Percentiles rank a stretch among this genome's conserved stretches.
These are phyloP conservation scores for Thymallus thymallus DNA, from an alignment of 2,113 vertebrate species.

Conservation along the genomic window DNA sequence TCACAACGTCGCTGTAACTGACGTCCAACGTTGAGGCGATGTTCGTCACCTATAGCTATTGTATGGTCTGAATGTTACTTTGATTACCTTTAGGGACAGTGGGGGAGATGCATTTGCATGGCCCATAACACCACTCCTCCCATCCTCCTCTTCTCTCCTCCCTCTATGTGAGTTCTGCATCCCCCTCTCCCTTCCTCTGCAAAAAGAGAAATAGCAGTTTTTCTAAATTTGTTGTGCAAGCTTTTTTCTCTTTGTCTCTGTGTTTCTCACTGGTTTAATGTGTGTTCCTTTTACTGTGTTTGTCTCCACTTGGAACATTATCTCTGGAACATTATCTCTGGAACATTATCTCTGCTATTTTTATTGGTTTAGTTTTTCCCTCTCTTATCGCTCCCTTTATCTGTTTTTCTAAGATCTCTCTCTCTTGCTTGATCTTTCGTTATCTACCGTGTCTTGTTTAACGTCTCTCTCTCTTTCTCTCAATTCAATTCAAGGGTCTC, in stretches of 20 bases:
- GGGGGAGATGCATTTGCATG: conserved; percentile 68
- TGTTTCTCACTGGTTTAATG: neutral
- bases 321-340: no score
- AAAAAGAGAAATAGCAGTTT: conserved; percentile 22
- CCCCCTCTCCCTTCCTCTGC: conserved; percentile 6
- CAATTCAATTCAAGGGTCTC: no score
- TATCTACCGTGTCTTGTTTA: neutral
- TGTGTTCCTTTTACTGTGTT: neutral
- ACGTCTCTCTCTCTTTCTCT: neutral
- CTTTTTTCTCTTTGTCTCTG: neutral
- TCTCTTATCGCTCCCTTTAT: conserved; percentile 1
- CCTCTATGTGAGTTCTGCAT: conserved; percentile 37
- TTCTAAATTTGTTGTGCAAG: conserved; percentile 24
- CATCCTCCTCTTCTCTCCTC: conserved; percentile 10
- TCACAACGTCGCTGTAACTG: conserved; percentile 12
- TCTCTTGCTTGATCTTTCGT: conserved; percentile 16
- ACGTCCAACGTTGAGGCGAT: neutral
- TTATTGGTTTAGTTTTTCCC: neutral
- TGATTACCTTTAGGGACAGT: conserved; percentile 12
- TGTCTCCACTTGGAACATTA: neutral
- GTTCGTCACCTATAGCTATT: conserved; percentile 37
- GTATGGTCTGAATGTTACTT: conserved; percentile 55
- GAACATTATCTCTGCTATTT: no score
- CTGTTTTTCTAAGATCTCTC: conserved; percentile 4
- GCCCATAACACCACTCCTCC: conserved; percentile 53